Evolutionary conservation across 2,888 invertebrate genomes (phyloP).

Genomic region (Mimumesa dahlbomi): DNA sequence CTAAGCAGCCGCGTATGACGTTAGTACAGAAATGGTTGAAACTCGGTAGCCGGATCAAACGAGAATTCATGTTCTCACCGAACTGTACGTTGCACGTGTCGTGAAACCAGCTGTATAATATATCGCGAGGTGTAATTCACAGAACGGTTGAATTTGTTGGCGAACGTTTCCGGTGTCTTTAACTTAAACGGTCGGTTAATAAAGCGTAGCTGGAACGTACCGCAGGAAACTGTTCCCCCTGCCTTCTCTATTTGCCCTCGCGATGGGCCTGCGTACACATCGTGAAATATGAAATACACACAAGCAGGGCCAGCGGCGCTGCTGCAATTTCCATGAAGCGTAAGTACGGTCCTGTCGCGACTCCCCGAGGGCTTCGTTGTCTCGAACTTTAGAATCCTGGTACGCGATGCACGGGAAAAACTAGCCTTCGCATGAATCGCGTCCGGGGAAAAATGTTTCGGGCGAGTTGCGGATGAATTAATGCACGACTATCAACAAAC

Average conservation of each 20-base stretch:
- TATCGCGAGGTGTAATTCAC: no score
- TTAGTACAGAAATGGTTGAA: conserved; percentile 6
- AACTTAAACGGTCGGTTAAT: conserved; percentile 56
- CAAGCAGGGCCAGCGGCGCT: conserved; percentile 38
- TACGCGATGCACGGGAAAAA: no score
- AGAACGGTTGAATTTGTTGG: no score
- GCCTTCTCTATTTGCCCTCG: conserved; percentile 56
- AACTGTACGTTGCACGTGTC: conserved; percentile 17
- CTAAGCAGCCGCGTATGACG: no score
- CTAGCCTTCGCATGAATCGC: no score
- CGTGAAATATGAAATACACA: conserved; percentile 65
- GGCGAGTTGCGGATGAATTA: neutral
- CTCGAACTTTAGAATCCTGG: no score
- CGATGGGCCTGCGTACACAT: conserved; percentile 60
- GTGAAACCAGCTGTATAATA: no score
- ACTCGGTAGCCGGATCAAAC: neutral
- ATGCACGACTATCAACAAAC: no score
- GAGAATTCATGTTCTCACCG: conserved; percentile 27
- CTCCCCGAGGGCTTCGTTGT: no score
- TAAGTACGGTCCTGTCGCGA: conserved; percentile 12
- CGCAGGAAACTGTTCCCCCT: conserved; percentile 36
- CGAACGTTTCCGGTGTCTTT: no score
- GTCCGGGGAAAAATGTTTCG: no score
- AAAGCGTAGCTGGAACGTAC: conserved; percentile 29
- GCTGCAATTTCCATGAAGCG: conserved; percentile 55